A percentile compares a stretch with the other conserved stretches of the same genome.
Conservation (phyloP, 2,888 invertebrate species). For the Eupithecia centaureata region DNA sequence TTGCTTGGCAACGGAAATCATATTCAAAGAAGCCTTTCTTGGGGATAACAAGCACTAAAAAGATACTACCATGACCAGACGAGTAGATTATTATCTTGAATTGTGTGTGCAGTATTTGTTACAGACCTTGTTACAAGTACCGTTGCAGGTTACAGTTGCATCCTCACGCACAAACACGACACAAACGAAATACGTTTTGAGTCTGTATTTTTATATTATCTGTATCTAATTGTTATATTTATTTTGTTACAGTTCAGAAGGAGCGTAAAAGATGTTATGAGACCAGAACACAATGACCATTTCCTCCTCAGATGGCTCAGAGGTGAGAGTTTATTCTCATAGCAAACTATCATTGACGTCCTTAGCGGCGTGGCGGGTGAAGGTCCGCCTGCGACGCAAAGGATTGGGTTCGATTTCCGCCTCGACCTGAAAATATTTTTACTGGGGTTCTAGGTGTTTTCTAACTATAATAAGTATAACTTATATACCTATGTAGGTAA, state of each 20-base stretch:
- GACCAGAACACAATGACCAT: conserved; percentile 90
- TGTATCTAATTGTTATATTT: conserved; percentile 14
- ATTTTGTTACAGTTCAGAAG: conserved; percentile 88
- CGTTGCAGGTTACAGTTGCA: background rate
- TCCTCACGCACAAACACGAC: background rate
- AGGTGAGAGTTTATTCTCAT: conserved; percentile 80
- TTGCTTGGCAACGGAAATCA: conserved; percentile 60
- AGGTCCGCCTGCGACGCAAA: too few species aligned
- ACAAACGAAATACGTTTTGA: background rate
- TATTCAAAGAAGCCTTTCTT: background rate
- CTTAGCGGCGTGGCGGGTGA: too few species aligned
- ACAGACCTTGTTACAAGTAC: background rate
- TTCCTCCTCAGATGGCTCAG: conserved; percentile 91
- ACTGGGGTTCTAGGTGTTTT: too few species aligned
- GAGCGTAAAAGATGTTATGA: conserved; percentile 86
- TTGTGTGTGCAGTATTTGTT: too few species aligned
- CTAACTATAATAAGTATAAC: too few species aligned
- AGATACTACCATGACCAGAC: background rate
- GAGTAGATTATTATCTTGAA: too few species aligned
- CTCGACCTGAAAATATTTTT: too few species aligned
- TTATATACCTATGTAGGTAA: too few species aligned
- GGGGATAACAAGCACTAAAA: too few species aligned
- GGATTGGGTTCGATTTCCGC: too few species aligned
- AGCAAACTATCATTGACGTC: background rate
- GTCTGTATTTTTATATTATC: background rate